Evolutionary conservation across 2,113 vertebrate species (phyloP).

Genomic region (Siniperca knerii): DNA sequence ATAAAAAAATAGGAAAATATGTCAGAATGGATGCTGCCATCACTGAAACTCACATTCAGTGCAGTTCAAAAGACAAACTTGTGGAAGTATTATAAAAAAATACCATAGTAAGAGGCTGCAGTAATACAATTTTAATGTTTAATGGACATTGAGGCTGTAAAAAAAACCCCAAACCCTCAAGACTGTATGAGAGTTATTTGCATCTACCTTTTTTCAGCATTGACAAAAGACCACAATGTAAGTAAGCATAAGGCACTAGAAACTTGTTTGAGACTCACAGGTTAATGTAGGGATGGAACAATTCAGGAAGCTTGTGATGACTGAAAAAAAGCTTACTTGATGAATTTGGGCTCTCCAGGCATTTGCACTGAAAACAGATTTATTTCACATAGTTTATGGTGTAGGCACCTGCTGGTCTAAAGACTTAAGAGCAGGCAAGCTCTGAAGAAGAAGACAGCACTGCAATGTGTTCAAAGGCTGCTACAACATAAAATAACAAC

Average conservation of each 20-base stretch:
- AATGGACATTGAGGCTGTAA: no score
- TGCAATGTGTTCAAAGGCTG: constrained; percentile 28
- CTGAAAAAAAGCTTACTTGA: neutral
- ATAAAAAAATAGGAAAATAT: neutral
- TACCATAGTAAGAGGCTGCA: neutral
- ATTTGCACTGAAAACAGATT: neutral
- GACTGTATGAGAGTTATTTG: neutral
- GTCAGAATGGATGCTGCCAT: neutral
- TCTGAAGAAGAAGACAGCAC: constrained; percentile 7
- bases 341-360: neutral
- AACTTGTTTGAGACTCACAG: no score
- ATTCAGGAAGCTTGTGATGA: neutral
- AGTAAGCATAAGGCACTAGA: neutral
- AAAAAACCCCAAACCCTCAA: no score
- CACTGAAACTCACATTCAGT: neutral
- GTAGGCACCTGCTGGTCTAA: neutral
- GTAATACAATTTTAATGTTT: neutral
- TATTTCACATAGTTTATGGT: neutral
- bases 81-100: neutral
- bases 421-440: neutral
- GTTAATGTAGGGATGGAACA: neutral
- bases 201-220: no score
- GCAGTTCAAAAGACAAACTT: neutral
- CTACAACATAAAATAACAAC: constrained; percentile 12
- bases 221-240: neutral